Base-by-base conservation (phyloP, 2,113 vertebrate species). In the Chaetodon trifascialis region DNA sequence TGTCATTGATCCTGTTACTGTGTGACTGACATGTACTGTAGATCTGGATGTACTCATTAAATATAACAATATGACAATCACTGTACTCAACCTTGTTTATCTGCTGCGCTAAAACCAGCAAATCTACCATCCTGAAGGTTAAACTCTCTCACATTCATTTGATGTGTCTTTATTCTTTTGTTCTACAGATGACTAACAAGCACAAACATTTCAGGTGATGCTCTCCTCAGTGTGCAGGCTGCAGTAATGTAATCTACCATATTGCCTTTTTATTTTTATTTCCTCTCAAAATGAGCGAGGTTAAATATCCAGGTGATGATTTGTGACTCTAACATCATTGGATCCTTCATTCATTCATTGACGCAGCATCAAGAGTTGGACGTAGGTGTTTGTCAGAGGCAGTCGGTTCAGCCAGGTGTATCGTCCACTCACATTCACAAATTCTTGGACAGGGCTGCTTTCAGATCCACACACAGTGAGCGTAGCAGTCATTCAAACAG, bases 401-500 rank as follows among this genome's bases (percentile, higher is more conserved):
- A 17, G 8, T 55, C 44, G 55, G 11, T 75, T 58, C 38, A 59
- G 25, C 15, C 7, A 11, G 10, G 16, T 74, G 12, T 51, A 19
- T 21, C 46, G 42, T 77, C 51, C 30, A 59, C 49, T 54, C 25
- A 60, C 19, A 25, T 47, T 73, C 10, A 56, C 16, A 62, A 14
- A 17, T 19, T 44, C 4, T 30, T 25, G 10, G 36, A 12, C 11
- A 11, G 3, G 4, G 11, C 40, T 71, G 66, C 21, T 69, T 42
- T 14, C 1, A 44, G 44, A 79, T 40, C 69, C 70, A 86, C 15
- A 49, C 58, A 76, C 25, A 78, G 56, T 3, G 47, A 42, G 17
- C 34, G 64, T 23, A 34, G 54, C 0, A 25, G 25, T 56, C n/a
- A 73, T 34, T 60, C 12, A 62, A 25, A 59, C 51, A 79, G 70